phyloP scores from a whole-genome alignment of 2,888 invertebrate genomes.

The Andrena flavipes region DNA sequence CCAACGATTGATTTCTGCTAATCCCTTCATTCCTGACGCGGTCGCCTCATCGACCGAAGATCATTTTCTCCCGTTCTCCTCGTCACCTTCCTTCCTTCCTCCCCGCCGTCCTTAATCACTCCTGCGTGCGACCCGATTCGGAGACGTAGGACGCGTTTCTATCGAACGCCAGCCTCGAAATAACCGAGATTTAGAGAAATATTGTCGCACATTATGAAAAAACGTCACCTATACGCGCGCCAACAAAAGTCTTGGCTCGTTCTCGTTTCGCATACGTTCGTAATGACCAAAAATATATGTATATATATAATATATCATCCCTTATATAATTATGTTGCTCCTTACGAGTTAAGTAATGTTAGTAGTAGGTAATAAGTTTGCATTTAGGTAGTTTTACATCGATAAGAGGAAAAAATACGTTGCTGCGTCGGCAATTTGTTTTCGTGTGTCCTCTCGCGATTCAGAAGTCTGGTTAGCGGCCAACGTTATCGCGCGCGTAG shows the following conservation, averaged over 20 bases:
- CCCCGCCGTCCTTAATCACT: conserved; percentile 5
- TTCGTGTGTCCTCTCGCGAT: conserved; percentile 15
- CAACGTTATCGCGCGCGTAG: conserved; percentile 45
- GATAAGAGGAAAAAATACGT: conserved; percentile 84
- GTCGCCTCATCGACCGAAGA: conserved; percentile 53
- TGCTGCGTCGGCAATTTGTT: conserved; percentile 18
- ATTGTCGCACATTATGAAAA: conserved; percentile 83
- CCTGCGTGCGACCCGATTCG: conserved; percentile 23
- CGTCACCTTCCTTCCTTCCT: conserved; percentile 20
- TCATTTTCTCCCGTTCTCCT: background rate
- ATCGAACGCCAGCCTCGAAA: conserved; percentile 71
- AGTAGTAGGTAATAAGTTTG: conserved; percentile 83
- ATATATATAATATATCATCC: conserved; percentile 84
- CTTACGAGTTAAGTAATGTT: conserved; percentile 84
- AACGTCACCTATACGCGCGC: conserved; percentile 78
- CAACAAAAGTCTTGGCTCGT: conserved; percentile 82
- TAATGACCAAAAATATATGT: conserved; percentile 85
- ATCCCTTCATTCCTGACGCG: background rate
- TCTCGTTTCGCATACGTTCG: conserved; percentile 76
- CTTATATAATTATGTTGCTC: conserved; percentile 83
- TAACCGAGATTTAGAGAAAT: conserved; percentile 79
- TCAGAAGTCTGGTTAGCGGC: conserved; percentile 24
- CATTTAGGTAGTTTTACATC: conserved; percentile 83
- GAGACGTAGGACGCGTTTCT: conserved; percentile 57
- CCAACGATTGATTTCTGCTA: background rate